Base-by-base conservation (phyloP, 2,797 vertebrate genomes). In the Malacoraja senta region DNA sequence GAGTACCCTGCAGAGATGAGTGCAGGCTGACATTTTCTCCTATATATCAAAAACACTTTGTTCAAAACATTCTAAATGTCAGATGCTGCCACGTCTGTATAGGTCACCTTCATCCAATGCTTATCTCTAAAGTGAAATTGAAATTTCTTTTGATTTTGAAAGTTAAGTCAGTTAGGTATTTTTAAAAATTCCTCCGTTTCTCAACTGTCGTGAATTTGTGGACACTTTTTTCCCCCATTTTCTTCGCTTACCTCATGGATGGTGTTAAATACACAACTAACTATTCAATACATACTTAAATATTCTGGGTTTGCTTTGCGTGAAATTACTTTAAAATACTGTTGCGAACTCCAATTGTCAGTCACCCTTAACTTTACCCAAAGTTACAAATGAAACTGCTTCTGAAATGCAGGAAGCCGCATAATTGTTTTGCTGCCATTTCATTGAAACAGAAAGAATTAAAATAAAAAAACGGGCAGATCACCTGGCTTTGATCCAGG, bases 1-100 rank as follows among this genome's bases (percentile, higher is more conserved):
- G 29, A 88, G 61, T 24, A 88, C 35, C 63, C 84, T 65, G 61
- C 84, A 88, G n/a, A 68, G n/a, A 68, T 88, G 84, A 68, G 32
- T 68, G 84, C n/a, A 88, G 63, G n/a, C 9, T 88, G 84, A 88
- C 84, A 88, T 88, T 88, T 88, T 88, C n/a, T 88, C 84, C 17
- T 35, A 32, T 88, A 88, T 32, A 88, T 88, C 84, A 88, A 68
- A 88, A 88, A 88, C 61, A 68, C n/a, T 88, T 88, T 35, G 84
- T 68, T 35, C 15, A 88, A 68, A 88, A 68, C 63, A 68, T 61
- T 88, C 19, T 88, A 88, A 88, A 88, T 88, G 84, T 88, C 84
- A 88, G 63, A 32, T 17, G 21, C 61, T 88, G 61, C 84, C 61
- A 21, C 24, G 63, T 68, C n/a, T 88, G 63, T 68, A 35, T 88